A percentile compares a stretch with the other conserved stretches of the same genome.
These are phyloP conservation scores for Drosophila nigricruria DNA, from an alignment of 2,888 invertebrate genomes.

Conservation along the genomic window DNA sequence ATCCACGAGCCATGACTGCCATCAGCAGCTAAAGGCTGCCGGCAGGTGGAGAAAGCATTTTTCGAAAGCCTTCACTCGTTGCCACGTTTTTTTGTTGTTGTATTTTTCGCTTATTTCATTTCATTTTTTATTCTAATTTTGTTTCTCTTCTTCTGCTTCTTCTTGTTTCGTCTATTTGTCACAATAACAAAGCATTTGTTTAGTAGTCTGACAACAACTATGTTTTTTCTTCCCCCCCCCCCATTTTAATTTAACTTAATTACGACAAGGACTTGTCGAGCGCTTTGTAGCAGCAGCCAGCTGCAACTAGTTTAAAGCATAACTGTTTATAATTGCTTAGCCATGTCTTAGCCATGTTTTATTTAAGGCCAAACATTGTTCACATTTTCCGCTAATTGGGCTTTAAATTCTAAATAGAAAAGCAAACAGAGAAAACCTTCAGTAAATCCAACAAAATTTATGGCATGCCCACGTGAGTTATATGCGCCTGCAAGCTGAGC, in stretches of 20 bases:
- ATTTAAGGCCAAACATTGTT: not conserved
- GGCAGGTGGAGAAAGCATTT: constrained; percentile 19
- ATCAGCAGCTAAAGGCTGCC: constrained; percentile 18
- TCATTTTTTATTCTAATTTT: constrained; percentile 31
- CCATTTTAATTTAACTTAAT: constrained; percentile 34
- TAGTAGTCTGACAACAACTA: constrained; percentile 47
- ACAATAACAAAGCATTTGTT: constrained; percentile 67
- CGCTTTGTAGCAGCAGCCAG: not conserved
- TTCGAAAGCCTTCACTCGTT: constrained; percentile 30
- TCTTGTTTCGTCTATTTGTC: constrained; percentile 65
- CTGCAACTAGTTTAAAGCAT: not conserved
- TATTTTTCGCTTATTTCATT: constrained; percentile 10
- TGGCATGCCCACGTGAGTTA: constrained; percentile 47
- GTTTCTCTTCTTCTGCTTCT: constrained; percentile 21
- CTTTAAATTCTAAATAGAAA: constrained; percentile 23
- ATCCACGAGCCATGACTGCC: constrained; percentile 73
- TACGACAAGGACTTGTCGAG: constrained; percentile 15
- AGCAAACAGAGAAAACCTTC: constrained; percentile 1
- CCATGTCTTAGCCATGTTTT: not conserved
- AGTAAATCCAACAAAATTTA: constrained; percentile 50
- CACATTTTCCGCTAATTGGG: constrained; percentile 8
- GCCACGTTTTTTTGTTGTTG: constrained; percentile 20
- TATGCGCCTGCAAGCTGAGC: constrained; percentile 30
- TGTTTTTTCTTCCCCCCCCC: too few species aligned
- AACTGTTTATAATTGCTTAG: not conserved